These are phyloP conservation scores for Philhelius pedissequus DNA, from an alignment of 2,888 invertebrate species.

Conservation along the genomic window DNA sequence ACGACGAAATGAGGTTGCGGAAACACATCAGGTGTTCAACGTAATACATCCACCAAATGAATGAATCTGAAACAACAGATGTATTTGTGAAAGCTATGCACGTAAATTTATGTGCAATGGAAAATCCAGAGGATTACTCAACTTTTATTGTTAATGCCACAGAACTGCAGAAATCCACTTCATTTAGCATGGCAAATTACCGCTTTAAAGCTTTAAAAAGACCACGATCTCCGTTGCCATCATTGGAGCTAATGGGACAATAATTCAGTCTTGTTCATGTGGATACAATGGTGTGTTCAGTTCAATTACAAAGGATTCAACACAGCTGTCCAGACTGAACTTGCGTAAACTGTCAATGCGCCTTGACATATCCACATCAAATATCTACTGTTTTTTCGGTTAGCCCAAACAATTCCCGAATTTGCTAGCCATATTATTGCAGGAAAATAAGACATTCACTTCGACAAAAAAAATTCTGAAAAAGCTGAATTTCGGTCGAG, in stretches of 20 bases:
- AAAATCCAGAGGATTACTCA: background rate
- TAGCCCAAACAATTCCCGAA: too few species aligned
- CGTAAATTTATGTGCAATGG: background rate
- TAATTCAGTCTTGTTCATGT: background rate
- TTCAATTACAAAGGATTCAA: background rate
- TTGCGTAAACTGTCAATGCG: background rate
- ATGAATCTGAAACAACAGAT: conserved; percentile 7
- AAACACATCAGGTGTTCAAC: too few species aligned
- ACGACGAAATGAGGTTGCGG: too few species aligned
- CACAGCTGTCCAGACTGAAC: background rate
- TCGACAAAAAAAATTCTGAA: too few species aligned
- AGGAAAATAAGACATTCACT: too few species aligned
- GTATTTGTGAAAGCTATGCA: conserved; percentile 1
- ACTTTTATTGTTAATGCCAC: background rate
- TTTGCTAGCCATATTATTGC: too few species aligned
- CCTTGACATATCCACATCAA: too few species aligned
- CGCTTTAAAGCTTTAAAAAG: background rate
- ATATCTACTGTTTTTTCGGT: too few species aligned
- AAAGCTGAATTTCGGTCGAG: too few species aligned
- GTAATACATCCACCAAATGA: conserved; percentile 11
- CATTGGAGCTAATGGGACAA: background rate
- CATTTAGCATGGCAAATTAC: background rate
- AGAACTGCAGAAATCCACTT: background rate
- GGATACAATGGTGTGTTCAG: background rate
- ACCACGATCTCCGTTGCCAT: background rate